A percentile compares a stretch with the other conserved stretches of the same genome.
Evolutionary conservation across 2,113 vertebrate genomes (phyloP).

Genomic region (Malurus alboscapulatus): DNA sequence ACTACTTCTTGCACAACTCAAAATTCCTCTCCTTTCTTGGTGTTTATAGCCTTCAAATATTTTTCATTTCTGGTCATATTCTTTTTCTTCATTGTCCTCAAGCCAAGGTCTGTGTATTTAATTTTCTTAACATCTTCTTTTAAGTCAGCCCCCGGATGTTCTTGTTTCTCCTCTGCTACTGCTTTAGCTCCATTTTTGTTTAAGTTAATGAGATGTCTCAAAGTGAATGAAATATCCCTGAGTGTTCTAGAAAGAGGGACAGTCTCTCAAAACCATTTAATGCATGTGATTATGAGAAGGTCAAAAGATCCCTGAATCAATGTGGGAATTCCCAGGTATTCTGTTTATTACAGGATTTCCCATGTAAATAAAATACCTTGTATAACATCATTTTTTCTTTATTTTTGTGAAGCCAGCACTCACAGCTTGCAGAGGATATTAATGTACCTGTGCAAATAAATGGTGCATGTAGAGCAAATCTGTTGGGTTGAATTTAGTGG

Average conservation of each 20-base stretch:
- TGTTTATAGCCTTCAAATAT: conserved; percentile 33
- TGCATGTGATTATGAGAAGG: neutral
- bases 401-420: neutral
- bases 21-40: conserved; percentile 52
- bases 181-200: conserved; percentile 10
- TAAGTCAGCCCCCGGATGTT: neutral
- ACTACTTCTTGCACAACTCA: conserved; percentile 29
- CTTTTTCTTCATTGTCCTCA: neutral
- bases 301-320: neutral
- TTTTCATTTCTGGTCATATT: conserved; percentile 29
- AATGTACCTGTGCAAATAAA: neutral
- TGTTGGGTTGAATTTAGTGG: neutral
- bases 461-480: neutral
- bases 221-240: neutral
- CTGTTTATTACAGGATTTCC: neutral
- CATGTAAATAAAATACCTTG: neutral
- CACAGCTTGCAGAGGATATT: neutral
- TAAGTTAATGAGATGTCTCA: conserved; percentile 1
- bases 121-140: neutral
- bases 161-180: conserved; percentile 28
- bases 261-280: neutral
- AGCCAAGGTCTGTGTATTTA: conserved; percentile 7
- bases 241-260: neutral
- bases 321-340: neutral
- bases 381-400: neutral